phyloP scores from a whole-genome alignment of 2,888 invertebrate species.

The Ochropacha duplaris region DNA sequence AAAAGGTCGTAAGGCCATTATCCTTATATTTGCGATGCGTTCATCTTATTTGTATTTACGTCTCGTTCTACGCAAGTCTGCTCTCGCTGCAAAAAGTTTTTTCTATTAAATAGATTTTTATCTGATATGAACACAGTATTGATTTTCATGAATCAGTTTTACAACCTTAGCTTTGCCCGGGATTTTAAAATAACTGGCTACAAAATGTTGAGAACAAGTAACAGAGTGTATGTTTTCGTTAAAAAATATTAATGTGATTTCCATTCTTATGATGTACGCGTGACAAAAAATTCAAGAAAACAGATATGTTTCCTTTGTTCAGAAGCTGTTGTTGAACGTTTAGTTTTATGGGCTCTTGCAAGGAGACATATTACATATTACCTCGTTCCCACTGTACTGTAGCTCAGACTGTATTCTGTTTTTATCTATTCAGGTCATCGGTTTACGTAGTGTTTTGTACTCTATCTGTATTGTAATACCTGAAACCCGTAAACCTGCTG shows the following conservation, averaged over 20 bases:
- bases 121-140: not conserved
- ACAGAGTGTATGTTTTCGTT: not conserved
- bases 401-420: not conserved
- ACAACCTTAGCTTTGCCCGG: not conserved
- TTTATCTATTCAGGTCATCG: conserved; percentile 1
- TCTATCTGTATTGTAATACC: too few species aligned
- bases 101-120: not conserved
- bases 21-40: not conserved
- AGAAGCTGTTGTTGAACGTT: not conserved
- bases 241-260: not conserved
- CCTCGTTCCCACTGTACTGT: not conserved
- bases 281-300: not conserved
- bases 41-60: not conserved
- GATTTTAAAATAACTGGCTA: not conserved
- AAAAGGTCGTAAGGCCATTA: not conserved
- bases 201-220: not conserved
- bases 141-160: not conserved
- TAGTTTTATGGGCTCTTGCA: conserved; percentile 1
- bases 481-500: too few species aligned
- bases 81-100: not conserved
- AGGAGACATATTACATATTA: not conserved
- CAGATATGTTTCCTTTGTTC: not conserved
- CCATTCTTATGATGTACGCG: not conserved
- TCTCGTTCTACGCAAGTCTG: not conserved
- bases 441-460: too few species aligned